These are phyloP conservation scores for Hippasteria phrygiana DNA, from an alignment of 53 echinoderm and acorn worm genomes.

Conservation along the genomic window DNA sequence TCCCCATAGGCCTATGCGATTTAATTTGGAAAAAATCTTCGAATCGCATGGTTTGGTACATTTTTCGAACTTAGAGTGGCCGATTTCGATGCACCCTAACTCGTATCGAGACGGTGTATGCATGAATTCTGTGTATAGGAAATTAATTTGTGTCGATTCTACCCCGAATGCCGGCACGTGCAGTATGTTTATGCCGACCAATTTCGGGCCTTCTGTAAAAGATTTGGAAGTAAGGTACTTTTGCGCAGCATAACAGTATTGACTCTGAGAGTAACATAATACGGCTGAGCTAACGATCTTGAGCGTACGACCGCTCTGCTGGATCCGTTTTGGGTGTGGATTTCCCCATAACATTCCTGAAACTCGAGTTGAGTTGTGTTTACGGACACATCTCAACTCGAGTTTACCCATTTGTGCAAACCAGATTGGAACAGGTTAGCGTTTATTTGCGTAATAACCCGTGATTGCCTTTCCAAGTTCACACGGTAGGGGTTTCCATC, in stretches of 20 bases:
- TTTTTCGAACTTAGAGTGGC: no score
- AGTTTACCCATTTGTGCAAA: not conserved
- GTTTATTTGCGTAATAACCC: not conserved
- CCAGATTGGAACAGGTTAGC: not conserved
- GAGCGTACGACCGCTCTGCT: not conserved
- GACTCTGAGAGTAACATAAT: slow-evolving; percentile 17
- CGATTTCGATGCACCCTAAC: no score
- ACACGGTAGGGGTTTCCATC: not conserved
- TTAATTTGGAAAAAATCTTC: no score
- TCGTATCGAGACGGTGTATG: no score
- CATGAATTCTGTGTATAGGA: no score
- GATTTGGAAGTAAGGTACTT: not conserved
- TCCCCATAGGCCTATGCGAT: no score
- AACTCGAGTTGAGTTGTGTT: not conserved
- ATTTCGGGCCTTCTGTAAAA: not conserved
- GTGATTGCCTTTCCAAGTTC: not conserved
- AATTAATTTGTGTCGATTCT: not conserved
- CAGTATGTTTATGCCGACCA: not conserved
- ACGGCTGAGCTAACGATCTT: not conserved
- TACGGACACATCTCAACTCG: not conserved
- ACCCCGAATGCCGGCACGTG: not conserved
- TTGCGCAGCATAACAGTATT: not conserved
- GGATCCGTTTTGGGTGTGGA: not conserved
- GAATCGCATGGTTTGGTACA: no score
- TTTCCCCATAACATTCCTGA: not conserved